Evolutionary conservation across 2,113 vertebrate species (phyloP), one percentile per base, ranked within the genome.

Genomic region (Psilopsiagon aurifrons): DNA sequence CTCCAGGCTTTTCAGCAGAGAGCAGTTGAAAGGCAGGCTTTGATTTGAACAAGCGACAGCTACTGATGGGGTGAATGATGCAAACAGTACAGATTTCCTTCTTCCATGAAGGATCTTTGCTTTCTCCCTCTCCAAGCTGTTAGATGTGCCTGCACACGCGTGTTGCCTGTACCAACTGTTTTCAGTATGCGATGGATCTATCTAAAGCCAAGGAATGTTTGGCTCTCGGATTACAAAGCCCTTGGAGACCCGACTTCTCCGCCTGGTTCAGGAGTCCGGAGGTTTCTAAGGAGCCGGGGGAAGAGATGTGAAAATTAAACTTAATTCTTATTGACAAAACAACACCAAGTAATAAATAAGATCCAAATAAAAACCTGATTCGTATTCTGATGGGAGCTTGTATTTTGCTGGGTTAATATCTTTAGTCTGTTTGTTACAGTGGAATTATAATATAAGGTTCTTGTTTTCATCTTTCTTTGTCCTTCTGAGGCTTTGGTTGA

Each of bases 131-230:
- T 80, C 37, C 43, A 13, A 47, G 68, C 43, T 1, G 25, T 3
- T 29, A 28, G 74, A 52, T 93, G 70, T 82, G 81, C 62, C 91
- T 60, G 88, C 84, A 46, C 75, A 49, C 1, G 86, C 33, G 2
- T 5, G 41, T 47, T 55, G 46, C 46, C 73, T 19, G 2, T 18
- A 8, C 92, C 94, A 62, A 3, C 60, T 35, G 76, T 7, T 44
- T 5, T 27, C 87, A 62, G 46, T 20, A 2, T n/a, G 88, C 44
- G 10, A 44, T 79, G 59, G 67, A 6, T 71, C 83, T 83, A 7
- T 60, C 60, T 74, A 66, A 28, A 91, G 80, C 81, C 83, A 20
- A 92, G 88, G 94, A 90, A 88, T 95, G 67, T 74, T 57, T 24
- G 31, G 5, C 44, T 62, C 92, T 97, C 79, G 0, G 37, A 9